Evolutionary conservation across 2,113 vertebrate genomes (phyloP), one percentile per base, ranked within the genome.

Genomic region (Melanostigma gelatinosum): DNA sequence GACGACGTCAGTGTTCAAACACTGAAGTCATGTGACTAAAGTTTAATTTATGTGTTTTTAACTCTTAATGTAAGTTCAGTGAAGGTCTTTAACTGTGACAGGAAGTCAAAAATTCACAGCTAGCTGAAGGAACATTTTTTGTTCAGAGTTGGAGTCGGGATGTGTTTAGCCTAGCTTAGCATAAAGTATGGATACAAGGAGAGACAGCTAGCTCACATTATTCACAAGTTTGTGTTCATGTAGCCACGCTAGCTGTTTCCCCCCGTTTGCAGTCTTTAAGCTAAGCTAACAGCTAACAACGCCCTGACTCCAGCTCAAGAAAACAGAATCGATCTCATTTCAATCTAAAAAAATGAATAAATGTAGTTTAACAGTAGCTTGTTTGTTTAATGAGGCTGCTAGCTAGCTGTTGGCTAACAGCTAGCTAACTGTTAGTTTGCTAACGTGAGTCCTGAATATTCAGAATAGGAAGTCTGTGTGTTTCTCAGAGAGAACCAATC

Each of bases 371-470:
- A 29, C 44, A 12, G 4, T 22, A 52, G 48, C 32, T 15, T 69
- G 27, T 34, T 22, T 20, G 29, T 36, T 69, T 1, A 52, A 67
- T 32, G 44, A 12, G 44, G 18, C 42, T 29, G 63, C 4, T 8
- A 6, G 12, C 11, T 44, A 44, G 18, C 63, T 44, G 46, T 12
- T 52, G 34, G 29, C 18, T 27, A 24, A 32, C 29, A 3, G 32
- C 4, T 32, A 32, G 32, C 32, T 32, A 32, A 32, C 32, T 24
- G 24, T 24, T 24, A 34, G 34, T 34, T 34, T 6, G 34, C 5
- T 1, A 34, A 34, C 34, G 34, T 6, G 34, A 34, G 34, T 34
- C 34, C 34, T 82, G 82, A 82, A 79, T 71, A 34, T 75, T 66
- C 36, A 68, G 75, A 71, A 12, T 42, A 4, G 29, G 11, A 34